phyloP scores from a whole-genome alignment of 2,797 vertebrate genomes.

The Denticeps clupeoides region DNA sequence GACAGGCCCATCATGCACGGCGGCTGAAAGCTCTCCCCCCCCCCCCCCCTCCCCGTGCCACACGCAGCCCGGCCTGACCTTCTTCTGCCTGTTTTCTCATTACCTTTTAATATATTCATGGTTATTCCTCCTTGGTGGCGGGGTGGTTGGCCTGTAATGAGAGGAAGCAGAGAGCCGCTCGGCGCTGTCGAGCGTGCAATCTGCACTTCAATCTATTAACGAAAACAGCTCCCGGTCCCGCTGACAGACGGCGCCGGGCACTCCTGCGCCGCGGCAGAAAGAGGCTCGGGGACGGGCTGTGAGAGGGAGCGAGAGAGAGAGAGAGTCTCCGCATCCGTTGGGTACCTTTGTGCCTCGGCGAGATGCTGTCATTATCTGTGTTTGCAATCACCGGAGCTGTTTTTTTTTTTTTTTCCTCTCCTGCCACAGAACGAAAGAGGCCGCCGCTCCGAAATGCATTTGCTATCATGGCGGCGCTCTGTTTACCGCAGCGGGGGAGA shows the following conservation, averaged over 20 bases:
- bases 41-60: constrained; percentile 42
- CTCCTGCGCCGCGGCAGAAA: constrained; percentile 56
- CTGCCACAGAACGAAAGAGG: constrained; percentile 2
- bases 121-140: no score
- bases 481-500: constrained; percentile 67
- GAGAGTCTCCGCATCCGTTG: constrained; percentile 61
- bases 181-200: constrained; percentile 59
- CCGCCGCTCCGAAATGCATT: constrained; percentile 58
- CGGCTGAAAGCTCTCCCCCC: constrained; percentile 52
- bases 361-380: constrained; percentile 81
- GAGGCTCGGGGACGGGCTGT: background rate
- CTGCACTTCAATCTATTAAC: constrained; percentile 78
- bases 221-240: constrained; percentile 56
- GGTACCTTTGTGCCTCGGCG: constrained; percentile 71
- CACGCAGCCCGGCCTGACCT: constrained; percentile 48
- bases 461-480: constrained; percentile 61
- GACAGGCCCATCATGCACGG: constrained; percentile 51
- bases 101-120: constrained; percentile 76
- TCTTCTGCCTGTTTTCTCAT: constrained; percentile 67
- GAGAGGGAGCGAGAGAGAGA: constrained; percentile 43
- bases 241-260: constrained; percentile 55
- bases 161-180: constrained; percentile 66
- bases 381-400: constrained; percentile 72
- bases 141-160: constrained; percentile 71
- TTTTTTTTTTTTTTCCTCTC: constrained; percentile 61